Conservation (phyloP, 2,113 vertebrate species). For the Pholis gunnellus region DNA sequence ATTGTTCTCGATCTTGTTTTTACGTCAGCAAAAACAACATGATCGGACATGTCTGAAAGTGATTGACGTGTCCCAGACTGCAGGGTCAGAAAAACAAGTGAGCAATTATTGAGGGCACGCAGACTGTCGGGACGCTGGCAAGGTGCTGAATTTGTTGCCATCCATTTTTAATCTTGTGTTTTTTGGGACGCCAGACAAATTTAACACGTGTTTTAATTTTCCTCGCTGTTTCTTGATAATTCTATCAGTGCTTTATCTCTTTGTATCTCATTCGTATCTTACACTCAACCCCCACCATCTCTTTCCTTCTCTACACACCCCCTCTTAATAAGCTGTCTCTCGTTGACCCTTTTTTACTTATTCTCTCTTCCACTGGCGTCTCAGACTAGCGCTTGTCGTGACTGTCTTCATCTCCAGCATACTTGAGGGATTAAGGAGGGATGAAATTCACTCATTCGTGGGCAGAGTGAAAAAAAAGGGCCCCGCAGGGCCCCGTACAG, state of each 20-base stretch:
- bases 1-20: slow-evolving; percentile 13
- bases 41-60: slow-evolving; percentile 17
- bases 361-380: slow-evolving; percentile 46
- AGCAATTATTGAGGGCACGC: not conserved
- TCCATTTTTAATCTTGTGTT: not conserved
- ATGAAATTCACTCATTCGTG: slow-evolving; percentile 81
- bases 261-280: slow-evolving; percentile 14
- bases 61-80: not conserved
- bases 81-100: slow-evolving; percentile 15
- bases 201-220: slow-evolving; percentile 8
- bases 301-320: slow-evolving; percentile 11
- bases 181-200: not conserved
- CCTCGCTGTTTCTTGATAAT: not conserved
- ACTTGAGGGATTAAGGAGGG: slow-evolving; percentile 85
- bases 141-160: not conserved
- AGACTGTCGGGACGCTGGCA: not conserved
- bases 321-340: slow-evolving; percentile 12
- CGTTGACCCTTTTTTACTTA: slow-evolving; percentile 34
- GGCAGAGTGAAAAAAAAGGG: slow-evolving; percentile 63
- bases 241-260: not conserved
- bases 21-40: slow-evolving; percentile 15
- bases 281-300: not conserved
- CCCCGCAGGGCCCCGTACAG: slow-evolving; percentile 60
- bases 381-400: slow-evolving; percentile 71
- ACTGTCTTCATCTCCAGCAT: slow-evolving; percentile 83